These are phyloP conservation scores for Oryzias woworae DNA, from an alignment of 2,113 vertebrate genomes.

Conservation along the genomic window DNA sequence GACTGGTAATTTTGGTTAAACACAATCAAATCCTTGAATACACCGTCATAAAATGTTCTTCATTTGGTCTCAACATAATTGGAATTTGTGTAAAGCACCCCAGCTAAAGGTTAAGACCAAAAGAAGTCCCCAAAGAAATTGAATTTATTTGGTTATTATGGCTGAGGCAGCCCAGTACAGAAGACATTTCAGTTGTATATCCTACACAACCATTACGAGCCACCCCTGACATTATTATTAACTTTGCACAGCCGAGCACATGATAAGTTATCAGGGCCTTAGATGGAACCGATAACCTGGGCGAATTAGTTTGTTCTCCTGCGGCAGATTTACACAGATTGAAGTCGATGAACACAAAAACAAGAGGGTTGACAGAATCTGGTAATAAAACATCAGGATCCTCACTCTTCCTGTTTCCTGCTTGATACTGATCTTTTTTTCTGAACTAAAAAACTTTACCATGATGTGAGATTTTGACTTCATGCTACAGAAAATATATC, in stretches of 20 bases:
- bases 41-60: too few species aligned
- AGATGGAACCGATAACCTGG: constrained; percentile 66
- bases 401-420: constrained; percentile 23
- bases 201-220: constrained; percentile 45
- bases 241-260: constrained; percentile 52
- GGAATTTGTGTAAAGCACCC: too few species aligned
- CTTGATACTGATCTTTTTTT: too few species aligned
- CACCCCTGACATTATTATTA: constrained; percentile 54
- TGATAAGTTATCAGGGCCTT: constrained; percentile 56
- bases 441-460: too few species aligned
- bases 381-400: constrained; percentile 57
- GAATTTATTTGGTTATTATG: constrained; percentile 59
- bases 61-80: too few species aligned
- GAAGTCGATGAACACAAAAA: constrained; percentile 58
- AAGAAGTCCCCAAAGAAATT: constrained; percentile 49
- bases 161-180: constrained; percentile 11
- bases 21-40: too few species aligned
- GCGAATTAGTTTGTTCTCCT: constrained; percentile 59
- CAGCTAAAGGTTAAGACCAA: constrained; percentile 11
- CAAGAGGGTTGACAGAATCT: constrained; percentile 54
- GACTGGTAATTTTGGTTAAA: too few species aligned
- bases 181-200: constrained; percentile 66
- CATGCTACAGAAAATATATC: too few species aligned
- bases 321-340: constrained; percentile 74
- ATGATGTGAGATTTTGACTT: too few species aligned